A percentile compares a stretch with the other conserved stretches of the same genome.
These are phyloP conservation scores for Acromyrmex echinatior DNA, from an alignment of 1,140 invertebrate genomes.

Conservation along the genomic window DNA sequence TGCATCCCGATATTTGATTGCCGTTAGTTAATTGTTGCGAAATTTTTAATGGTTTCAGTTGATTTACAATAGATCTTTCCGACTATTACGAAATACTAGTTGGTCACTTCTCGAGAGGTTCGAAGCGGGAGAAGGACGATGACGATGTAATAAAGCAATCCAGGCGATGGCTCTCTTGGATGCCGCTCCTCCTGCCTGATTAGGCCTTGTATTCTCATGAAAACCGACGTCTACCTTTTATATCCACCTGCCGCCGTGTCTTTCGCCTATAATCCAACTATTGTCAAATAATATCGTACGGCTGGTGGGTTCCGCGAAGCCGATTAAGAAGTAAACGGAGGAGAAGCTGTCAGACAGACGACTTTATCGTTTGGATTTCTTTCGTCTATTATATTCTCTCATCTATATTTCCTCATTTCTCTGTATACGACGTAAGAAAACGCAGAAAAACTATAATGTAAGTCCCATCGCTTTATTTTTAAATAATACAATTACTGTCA, in stretches of 20 bases:
- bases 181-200: constrained; percentile 50
- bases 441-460: not conserved
- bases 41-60: constrained; percentile 33
- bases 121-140: constrained; percentile 17
- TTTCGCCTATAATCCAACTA: constrained; percentile 67
- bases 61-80: constrained; percentile 23
- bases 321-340: constrained; percentile 61
- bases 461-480: not conserved
- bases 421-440: not conserved
- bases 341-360: not conserved
- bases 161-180: not conserved
- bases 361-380: constrained; percentile 40
- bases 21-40: constrained; percentile 24
- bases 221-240: constrained; percentile 41
- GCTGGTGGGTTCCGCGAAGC: constrained; percentile 55
- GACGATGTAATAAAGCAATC: constrained; percentile 49
- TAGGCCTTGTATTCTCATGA: constrained; percentile 62
- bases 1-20: not conserved
- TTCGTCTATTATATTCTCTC: not conserved
- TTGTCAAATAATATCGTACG: constrained; percentile 64
- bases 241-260: constrained; percentile 56
- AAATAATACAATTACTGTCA: constrained; percentile 15
- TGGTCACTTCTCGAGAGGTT: constrained; percentile 19
- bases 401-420: constrained; percentile 7
- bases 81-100: constrained; percentile 15